phyloP scores from a whole-genome alignment of 2,113 vertebrate species.

The Perca schrenkii region DNA sequence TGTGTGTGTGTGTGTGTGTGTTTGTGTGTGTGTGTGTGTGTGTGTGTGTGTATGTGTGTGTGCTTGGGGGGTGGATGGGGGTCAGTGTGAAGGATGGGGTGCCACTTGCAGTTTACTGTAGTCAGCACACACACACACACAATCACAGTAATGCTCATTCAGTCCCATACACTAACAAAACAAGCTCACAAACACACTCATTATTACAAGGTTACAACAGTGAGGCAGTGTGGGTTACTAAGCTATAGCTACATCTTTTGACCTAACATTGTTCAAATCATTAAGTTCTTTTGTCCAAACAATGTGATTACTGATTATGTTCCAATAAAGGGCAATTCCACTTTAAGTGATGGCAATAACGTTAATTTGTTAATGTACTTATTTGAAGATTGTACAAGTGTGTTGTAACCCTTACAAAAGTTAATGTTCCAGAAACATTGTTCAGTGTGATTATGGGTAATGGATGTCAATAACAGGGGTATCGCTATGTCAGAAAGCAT shows the following conservation, averaged over 20 bases:
- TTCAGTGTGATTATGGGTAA: not conserved
- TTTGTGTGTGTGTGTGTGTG: constrained; percentile 46
- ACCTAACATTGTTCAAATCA: not conserved
- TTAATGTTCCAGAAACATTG: not conserved
- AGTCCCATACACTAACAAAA: constrained; percentile 26
- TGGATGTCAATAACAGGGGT: not conserved
- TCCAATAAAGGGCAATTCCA: not conserved
- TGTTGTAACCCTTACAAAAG: not conserved
- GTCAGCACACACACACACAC: constrained; percentile 74
- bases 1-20: constrained; percentile 50
- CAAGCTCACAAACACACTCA: constrained; percentile 34
- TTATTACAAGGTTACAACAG: constrained; percentile 4
- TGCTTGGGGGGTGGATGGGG: constrained; percentile 41
- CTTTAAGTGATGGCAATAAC: not conserved
- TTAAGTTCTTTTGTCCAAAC: constrained; percentile 1
- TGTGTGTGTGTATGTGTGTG: constrained; percentile 42
- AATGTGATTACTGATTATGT: constrained; percentile 4
- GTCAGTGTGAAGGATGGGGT: constrained; percentile 77
- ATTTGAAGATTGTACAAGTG: not conserved
- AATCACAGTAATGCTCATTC: constrained; percentile 37
- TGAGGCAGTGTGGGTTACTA: constrained; percentile 10
- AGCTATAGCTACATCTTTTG: constrained; percentile 6
- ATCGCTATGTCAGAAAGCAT: not conserved
- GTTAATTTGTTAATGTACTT: not conserved
- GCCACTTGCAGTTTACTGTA: constrained; percentile 76